Base-by-base conservation (phyloP, 1,140 invertebrate species). In the Cardiocondyla obscurior region DNA sequence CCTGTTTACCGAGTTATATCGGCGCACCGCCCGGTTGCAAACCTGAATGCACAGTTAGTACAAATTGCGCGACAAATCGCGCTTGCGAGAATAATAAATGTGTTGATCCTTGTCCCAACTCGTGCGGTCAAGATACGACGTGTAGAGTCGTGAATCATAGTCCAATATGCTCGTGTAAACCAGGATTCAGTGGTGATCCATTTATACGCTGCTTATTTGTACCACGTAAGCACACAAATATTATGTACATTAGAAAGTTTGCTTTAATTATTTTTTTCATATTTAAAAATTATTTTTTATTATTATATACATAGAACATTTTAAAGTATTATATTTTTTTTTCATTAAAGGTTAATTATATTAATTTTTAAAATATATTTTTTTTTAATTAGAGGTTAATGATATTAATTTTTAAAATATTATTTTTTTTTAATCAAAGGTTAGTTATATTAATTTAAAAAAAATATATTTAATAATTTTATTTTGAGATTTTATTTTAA, bases 41-140 rank as follows among this genome's bases (percentile, higher is more conserved):
- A 69, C 97, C 97, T 60, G 96, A 97, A 94, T 97, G 97, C 92
- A 95, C 96, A 39, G 95, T 96, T 65, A 96, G 96, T 90, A 95
- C 96, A 46, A 97, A 97, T 93, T 98, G 97, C 91, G 93, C 96
- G 1, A 95, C 95, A 82, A 96, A 97, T 93, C 94, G 96, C 85
- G 97, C 96, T 55, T 98, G 97, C 91, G 94, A 97, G 58, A 95
- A 96, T 85, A 95, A 96, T 87, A 96, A 96, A 93, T 98, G 97
- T 93, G 93, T 92, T 76, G 96, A 97, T 92, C 97, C 97, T 73
- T 98, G 97, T 91, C 95, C 96, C 39, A 97, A 97, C 25, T 96
- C 96, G 33, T 98, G 97, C 93, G 97, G 97, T 55, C 93, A 94
- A 58, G 96, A 96, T 85, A 95, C 96, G 28, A 94, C 96, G 73